Evolutionary conservation across 2,113 vertebrate genomes (phyloP).

Genomic region (Passer domesticus): DNA sequence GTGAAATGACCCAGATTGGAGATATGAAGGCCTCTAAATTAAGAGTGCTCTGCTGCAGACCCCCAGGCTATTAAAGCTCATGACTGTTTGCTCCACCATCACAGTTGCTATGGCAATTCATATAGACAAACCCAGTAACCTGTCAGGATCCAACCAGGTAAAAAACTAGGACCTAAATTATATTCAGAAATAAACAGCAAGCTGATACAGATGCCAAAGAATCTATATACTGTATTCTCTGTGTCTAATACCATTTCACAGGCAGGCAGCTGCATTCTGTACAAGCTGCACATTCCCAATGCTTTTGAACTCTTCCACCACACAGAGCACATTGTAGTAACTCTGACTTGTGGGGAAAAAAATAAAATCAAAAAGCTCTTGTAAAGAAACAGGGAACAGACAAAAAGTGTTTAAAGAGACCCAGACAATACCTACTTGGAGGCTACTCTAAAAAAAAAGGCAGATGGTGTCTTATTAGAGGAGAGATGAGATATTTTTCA

Average conservation of each 20-base stretch:
- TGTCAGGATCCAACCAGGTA: slow-evolving; percentile 24
- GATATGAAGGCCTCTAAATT: slow-evolving; percentile 13
- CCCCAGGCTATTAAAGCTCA: slow-evolving; percentile 6
- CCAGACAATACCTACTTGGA: background rate
- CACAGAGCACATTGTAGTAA: background rate
- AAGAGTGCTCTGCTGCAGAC: background rate
- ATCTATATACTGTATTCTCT: background rate
- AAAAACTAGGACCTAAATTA: slow-evolving; percentile 21
- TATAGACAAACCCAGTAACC: slow-evolving; percentile 31
- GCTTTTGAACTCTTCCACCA: background rate
- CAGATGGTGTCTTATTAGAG: background rate
- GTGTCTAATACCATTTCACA: background rate
- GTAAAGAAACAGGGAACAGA: background rate
- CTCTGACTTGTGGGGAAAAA: background rate
- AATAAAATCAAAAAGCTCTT: background rate
- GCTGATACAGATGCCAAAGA: slow-evolving; percentile 6
- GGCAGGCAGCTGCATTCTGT: background rate
- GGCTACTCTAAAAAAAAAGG: background rate
- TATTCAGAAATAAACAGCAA: slow-evolving; percentile 23
- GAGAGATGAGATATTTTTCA: background rate
- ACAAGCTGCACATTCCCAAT: background rate
- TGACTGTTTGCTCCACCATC: background rate
- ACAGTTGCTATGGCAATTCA: slow-evolving; percentile 38
- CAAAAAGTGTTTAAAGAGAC: background rate
- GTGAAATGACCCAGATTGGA: background rate